Conservation (phyloP, 2,797 vertebrate genomes). For the Poeciliopsis infans region DNA sequence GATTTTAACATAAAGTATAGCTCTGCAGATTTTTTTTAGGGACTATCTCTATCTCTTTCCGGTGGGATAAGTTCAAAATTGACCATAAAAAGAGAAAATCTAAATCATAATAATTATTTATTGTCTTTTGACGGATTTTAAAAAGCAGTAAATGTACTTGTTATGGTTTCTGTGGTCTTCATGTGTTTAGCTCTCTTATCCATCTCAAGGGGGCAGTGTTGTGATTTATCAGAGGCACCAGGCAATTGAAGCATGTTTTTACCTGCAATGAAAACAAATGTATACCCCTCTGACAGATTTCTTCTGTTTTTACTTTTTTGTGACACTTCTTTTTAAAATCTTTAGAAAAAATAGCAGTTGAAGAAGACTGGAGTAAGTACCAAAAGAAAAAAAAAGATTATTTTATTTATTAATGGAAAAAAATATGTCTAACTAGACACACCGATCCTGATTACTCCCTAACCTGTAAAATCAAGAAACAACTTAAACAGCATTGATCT, state of each 20-base stretch:
- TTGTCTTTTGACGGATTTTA: neutral
- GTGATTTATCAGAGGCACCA: constrained; percentile 32
- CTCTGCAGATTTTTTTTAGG: constrained; percentile 13
- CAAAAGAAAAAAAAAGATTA: neutral
- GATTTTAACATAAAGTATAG: constrained; percentile 17
- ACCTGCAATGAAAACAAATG: constrained; percentile 5
- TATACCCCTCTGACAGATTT: neutral
- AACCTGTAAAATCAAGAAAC: neutral
- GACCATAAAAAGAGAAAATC: neutral
- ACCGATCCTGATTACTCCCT: neutral
- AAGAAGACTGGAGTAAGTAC: neutral
- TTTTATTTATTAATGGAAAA: neutral
- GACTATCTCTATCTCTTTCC: constrained; percentile 23
- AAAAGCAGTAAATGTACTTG: neutral
- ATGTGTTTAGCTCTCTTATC: neutral
- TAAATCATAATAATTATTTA: neutral
- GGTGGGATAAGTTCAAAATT: neutral
- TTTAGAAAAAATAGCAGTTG: neutral
- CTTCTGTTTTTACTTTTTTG: neutral
- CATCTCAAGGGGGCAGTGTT: constrained; percentile 69
- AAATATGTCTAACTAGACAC: neutral
- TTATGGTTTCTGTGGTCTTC: neutral
- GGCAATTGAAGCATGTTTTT: constrained; percentile 4
- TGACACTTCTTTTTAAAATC: neutral
- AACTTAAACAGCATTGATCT: neutral